Evolutionary conservation across 1,140 invertebrate genomes (phyloP).

Genomic region (Anagrus nilaparvatae): DNA sequence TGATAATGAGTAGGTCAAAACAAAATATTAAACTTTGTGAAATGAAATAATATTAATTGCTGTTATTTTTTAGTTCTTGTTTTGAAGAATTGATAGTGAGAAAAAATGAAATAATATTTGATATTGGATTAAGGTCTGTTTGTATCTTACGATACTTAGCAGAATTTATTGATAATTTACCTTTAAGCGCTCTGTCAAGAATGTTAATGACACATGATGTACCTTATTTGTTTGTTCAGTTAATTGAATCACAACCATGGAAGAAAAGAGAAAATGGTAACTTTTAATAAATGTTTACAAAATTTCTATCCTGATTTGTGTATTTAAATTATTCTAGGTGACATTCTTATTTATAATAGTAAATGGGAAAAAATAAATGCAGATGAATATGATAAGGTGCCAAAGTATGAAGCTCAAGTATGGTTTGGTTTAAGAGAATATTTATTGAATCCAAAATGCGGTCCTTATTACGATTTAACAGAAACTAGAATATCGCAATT

Average conservation of each 20-base stretch:
- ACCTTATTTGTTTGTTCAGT: slow-evolving; percentile 58
- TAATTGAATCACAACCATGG: slow-evolving; percentile 62
- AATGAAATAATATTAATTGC: slow-evolving; percentile 3
- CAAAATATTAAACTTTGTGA: neutral
- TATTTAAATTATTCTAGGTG: slow-evolving; percentile 19
- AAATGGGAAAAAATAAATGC: slow-evolving; percentile 49
- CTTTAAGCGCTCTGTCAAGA: slow-evolving; percentile 50
- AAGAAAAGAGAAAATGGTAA: slow-evolving; percentile 45
- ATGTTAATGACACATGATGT: slow-evolving; percentile 59
- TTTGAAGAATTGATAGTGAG: slow-evolving; percentile 52
- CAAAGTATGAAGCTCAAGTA: slow-evolving; percentile 56
- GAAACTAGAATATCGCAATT: slow-evolving; percentile 53
- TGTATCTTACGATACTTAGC: slow-evolving; percentile 55
- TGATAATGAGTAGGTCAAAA: slow-evolving; percentile 19
- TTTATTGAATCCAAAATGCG: slow-evolving; percentile 50
- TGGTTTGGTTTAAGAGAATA: slow-evolving; percentile 63
- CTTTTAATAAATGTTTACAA: too few relatives aligned
- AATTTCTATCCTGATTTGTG: neutral
- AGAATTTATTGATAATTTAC: slow-evolving; percentile 45
- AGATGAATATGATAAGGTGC: slow-evolving; percentile 45
- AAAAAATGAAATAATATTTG: slow-evolving; percentile 54
- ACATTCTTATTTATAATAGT: slow-evolving; percentile 39
- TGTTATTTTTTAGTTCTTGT: slow-evolving; percentile 27
- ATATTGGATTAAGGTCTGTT: slow-evolving; percentile 60
- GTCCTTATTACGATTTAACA: slow-evolving; percentile 58